Percentiles rank a stretch among this genome's conserved stretches.
Evolutionary conservation across 53 echinoderm and acorn worm genomes (phyloP).

Genomic region (Hippasteria phrygiana): DNA sequence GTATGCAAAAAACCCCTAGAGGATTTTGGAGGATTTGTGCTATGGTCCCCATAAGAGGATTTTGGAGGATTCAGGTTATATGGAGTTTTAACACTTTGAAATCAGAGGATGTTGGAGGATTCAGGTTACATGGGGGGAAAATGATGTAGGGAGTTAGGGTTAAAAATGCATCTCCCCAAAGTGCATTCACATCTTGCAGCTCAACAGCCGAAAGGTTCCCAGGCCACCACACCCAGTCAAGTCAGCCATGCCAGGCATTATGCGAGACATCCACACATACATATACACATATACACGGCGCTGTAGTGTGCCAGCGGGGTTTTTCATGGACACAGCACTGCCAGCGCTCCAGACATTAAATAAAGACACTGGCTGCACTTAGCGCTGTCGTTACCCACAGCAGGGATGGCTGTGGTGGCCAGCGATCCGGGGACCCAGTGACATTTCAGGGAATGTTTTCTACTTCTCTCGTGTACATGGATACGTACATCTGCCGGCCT

Average conservation of each 20-base stretch:
- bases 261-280: not conserved
- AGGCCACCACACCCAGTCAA: constrained; percentile 34
- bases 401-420: not conserved
- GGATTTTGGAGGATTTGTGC: no score
- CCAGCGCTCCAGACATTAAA: not conserved
- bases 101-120: no score
- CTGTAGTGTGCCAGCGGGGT: not conserved
- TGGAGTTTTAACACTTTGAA: no score
- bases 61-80: no score
- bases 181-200: constrained; percentile 7
- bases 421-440: not conserved
- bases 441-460: not conserved
- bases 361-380: not conserved
- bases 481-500: not conserved
- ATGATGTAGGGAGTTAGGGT: no score
- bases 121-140: no score
- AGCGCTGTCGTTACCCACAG: not conserved
- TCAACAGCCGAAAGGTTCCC: not conserved
- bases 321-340: not conserved
- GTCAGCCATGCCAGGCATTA: not conserved
- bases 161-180: not conserved
- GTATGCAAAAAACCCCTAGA: no score
- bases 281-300: not conserved
- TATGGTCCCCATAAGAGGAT: no score
- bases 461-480: not conserved